Percentiles rank a stretch among this genome's conserved stretches.
Evolutionary conservation across 2,797 vertebrate species (phyloP).

Genomic region (Rallus crepitans): DNA sequence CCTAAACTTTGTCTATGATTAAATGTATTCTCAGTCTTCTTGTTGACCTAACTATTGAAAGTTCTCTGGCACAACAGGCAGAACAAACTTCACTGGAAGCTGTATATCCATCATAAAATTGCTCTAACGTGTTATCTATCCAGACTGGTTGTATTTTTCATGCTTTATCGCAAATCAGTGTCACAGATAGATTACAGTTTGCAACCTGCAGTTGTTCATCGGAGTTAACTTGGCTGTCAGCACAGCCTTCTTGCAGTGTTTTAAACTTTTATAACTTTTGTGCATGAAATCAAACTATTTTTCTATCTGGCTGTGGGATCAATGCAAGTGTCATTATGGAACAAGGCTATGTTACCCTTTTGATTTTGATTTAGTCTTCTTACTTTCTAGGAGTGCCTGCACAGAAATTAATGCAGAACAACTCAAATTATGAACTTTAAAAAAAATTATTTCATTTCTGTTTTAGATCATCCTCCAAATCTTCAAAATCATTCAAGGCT

Average conservation of each 20-base stretch:
- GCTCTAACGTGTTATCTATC: background rate
- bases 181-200: constrained; percentile 1
- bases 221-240: constrained; percentile 32
- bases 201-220: background rate
- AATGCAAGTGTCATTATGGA: background rate
- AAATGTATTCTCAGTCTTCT: constrained; percentile 7
- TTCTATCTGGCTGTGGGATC: background rate
- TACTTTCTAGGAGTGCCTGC: background rate
- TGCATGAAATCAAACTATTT: background rate
- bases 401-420: background rate
- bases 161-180: constrained; percentile 27
- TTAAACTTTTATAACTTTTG: constrained; percentile 7
- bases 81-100: constrained; percentile 24
- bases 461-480: constrained; percentile 81
- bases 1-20: background rate
- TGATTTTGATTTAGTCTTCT: background rate
- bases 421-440: background rate
- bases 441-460: background rate
- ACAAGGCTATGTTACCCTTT: background rate
- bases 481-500: constrained; percentile 94
- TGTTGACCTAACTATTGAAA: constrained; percentile 21
- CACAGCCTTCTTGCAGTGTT: background rate
- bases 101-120: constrained; percentile 26
- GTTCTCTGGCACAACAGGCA: background rate
- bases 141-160: constrained; percentile 34